phyloP scores from a whole-genome alignment of 2,797 vertebrate species.

The Scleropages formosus region DNA sequence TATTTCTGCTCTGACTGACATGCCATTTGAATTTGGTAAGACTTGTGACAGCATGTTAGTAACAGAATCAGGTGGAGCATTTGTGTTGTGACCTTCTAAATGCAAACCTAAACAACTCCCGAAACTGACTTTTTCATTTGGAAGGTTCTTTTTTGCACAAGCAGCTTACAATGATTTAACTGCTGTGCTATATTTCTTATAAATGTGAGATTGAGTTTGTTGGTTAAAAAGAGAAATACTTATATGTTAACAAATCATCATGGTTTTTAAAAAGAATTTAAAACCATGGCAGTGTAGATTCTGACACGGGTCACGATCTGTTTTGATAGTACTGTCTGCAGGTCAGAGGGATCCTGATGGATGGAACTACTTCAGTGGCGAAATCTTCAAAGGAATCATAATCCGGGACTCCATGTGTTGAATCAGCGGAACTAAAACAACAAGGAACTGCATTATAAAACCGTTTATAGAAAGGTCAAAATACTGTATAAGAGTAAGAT shows the following conservation, averaged over 20 bases:
- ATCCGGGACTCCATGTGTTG: slow-evolving; percentile 98
- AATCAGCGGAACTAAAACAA: slow-evolving; percentile 88
- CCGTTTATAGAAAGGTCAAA: background rate
- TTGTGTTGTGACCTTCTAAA: no score
- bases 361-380: slow-evolving; percentile 84
- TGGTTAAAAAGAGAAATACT: no score
- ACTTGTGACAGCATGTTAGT: no score
- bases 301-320: slow-evolving; percentile 25
- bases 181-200: slow-evolving; percentile 12
- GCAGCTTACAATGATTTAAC: no score
- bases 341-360: slow-evolving; percentile 10
- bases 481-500: background rate
- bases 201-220: slow-evolving; percentile 35
- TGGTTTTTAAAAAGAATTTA: background rate
- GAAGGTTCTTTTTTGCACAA: no score
- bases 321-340: slow-evolving; percentile 21
- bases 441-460: slow-evolving; percentile 24
- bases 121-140: no score
- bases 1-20: no score
- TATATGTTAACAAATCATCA: background rate
- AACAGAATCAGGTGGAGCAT: no score
- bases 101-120: no score
- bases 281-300: slow-evolving; percentile 41
- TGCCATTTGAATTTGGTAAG: no score
- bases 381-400: slow-evolving; percentile 95